Evolutionary conservation across 1,140 invertebrate species (phyloP).

Genomic region (Chlorops oryzae): DNA sequence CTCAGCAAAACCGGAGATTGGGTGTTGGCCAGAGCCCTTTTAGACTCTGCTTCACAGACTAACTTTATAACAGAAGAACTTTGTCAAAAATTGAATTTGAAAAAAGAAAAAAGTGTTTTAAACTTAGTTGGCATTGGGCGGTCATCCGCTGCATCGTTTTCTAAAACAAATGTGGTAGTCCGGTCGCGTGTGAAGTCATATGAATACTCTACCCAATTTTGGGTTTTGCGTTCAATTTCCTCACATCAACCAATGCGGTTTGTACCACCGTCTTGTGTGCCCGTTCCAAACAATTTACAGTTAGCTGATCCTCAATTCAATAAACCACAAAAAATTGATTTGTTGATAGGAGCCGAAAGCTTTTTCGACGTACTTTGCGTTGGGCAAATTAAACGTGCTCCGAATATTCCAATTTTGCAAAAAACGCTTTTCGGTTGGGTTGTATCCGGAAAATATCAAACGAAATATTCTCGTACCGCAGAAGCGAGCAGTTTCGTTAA

Average conservation of each 20-base stretch:
- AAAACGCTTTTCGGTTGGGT: conserved; percentile 37
- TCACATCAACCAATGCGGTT: conserved; percentile 3
- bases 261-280: background rate
- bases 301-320: conserved; percentile 29
- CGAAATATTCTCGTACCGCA: no score
- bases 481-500: no score
- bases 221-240: conserved; percentile 9
- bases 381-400: conserved; percentile 23
- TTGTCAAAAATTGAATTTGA: background rate
- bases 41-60: conserved; percentile 11
- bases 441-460: no score
- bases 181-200: conserved; percentile 5
- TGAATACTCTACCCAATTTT: conserved; percentile 4
- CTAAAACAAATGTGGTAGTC: background rate
- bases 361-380: conserved; percentile 32
- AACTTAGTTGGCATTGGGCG: conserved; percentile 7
- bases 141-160: background rate
- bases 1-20: background rate
- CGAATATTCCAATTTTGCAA: conserved; percentile 22
- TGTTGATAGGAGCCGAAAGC: conserved; percentile 28
- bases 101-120: background rate
- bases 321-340: conserved; percentile 27
- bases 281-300: conserved; percentile 10
- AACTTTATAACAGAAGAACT: conserved; percentile 11
- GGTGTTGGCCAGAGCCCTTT: conserved; percentile 4